phyloP scores from a whole-genome alignment of 1,140 invertebrate genomes.

The Heliconius melpomene region DNA sequence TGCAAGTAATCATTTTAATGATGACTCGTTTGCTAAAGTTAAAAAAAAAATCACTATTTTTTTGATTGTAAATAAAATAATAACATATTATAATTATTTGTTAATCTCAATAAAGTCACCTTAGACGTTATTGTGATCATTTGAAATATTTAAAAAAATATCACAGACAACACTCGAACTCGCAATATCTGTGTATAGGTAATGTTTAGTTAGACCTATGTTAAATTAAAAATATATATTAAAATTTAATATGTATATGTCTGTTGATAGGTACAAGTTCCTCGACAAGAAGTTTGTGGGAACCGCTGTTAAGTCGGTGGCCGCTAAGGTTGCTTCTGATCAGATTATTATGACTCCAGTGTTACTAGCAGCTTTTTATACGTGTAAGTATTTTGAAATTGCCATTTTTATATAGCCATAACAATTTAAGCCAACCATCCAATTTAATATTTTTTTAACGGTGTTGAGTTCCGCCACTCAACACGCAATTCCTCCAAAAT shows the following conservation, averaged over 20 bases:
- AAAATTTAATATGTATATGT: neutral
- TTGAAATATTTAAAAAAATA: too few species aligned
- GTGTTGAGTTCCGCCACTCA: neutral
- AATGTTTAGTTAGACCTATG: too few species aligned
- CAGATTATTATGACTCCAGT: conserved; percentile 89
- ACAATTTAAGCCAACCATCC: neutral
- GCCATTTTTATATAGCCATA: neutral
- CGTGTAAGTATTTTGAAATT: conserved; percentile 78
- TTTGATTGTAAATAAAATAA: too few species aligned
- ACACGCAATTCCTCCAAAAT: neutral
- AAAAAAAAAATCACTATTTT: too few species aligned
- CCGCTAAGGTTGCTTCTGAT: conserved; percentile 88
- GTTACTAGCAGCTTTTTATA: conserved; percentile 86
- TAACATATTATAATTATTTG: neutral
- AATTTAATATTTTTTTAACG: neutral
- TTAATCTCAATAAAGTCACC: neutral
- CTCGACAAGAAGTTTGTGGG: conserved; percentile 87
- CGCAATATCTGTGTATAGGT: neutral
- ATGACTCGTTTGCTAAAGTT: neutral
- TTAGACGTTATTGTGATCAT: neutral
- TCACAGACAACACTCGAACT: neutral
- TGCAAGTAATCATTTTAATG: too few species aligned
- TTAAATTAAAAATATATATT: neutral
- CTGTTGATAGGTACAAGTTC: conserved; percentile 87
- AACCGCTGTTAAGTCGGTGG: conserved; percentile 83